A percentile compares a stretch with the other conserved stretches of the same genome.
Conservation (phyloP, 2,113 vertebrate genomes). For the Megaceryle torquata region DNA sequence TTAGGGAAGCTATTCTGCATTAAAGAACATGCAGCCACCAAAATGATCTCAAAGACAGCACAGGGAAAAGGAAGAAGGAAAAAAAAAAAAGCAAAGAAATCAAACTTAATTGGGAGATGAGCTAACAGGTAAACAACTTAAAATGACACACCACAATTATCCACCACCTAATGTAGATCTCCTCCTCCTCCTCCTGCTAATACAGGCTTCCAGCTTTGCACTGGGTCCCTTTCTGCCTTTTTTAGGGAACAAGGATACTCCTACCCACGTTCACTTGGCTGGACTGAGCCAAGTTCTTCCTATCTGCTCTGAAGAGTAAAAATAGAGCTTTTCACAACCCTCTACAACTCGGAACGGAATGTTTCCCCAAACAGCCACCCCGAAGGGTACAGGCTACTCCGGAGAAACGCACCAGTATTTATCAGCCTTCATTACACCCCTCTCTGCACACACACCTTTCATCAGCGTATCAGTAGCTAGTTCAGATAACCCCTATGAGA, state of each 20-base stretch:
- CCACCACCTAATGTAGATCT: background rate
- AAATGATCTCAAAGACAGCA: background rate
- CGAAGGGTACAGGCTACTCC: background rate
- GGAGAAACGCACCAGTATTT: background rate
- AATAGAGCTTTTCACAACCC: background rate
- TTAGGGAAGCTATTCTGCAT: background rate
- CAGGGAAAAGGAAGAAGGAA: too few species aligned
- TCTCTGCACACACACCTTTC: background rate
- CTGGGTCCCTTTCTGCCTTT: background rate
- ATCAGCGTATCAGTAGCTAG: rapidly evolving
- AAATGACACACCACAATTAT: background rate
- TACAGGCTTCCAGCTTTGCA: background rate
- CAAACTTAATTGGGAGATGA: background rate
- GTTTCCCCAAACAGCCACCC: background rate
- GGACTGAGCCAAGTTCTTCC: background rate
- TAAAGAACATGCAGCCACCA: background rate
- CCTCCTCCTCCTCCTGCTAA: background rate
- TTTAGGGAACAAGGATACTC: background rate
- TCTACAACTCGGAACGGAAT: background rate
- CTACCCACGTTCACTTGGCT: background rate
- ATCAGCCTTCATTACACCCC: background rate
- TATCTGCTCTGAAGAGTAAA: background rate
- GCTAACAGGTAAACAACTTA: background rate
- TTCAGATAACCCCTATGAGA: background rate
- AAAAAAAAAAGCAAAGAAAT: background rate